These are phyloP conservation scores for Sebastes oblongus DNA, from an alignment of 2,797 vertebrate genomes.

Conservation along the genomic window DNA sequence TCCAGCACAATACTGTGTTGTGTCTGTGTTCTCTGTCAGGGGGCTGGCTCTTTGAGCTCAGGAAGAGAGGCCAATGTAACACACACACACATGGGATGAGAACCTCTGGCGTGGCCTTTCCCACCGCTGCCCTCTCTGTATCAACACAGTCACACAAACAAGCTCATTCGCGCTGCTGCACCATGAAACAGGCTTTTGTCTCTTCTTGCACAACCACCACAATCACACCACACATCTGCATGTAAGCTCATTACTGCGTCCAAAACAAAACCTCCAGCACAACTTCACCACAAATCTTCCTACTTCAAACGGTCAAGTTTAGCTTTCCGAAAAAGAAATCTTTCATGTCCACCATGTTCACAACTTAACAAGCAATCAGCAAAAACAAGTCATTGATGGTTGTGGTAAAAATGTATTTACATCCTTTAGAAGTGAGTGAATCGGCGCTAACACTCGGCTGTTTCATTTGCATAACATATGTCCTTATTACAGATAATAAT, in stretches of 20 bases:
- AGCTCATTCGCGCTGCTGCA: conserved; percentile 54
- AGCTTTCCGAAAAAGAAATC: not conserved
- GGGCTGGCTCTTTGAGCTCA: conserved; percentile 69
- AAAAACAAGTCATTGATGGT: not conserved
- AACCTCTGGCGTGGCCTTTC: conserved; percentile 78
- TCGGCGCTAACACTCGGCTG: not conserved
- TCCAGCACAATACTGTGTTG: conserved; percentile 67
- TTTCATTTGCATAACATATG: conserved; percentile 26
- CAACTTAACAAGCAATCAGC: not conserved
- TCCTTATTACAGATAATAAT: conserved; percentile 25
- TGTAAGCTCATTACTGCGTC: conserved; percentile 47
- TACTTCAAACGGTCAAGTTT: conserved; percentile 30
- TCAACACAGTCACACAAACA: conserved; percentile 72
- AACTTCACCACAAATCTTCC: not conserved
- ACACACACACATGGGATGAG: conserved; percentile 59
- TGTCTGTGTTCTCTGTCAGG: conserved; percentile 66
- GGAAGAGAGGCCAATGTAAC: conserved; percentile 60
- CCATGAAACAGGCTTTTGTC: conserved; percentile 71
- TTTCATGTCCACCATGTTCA: not conserved
- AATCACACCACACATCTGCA: conserved; percentile 35
- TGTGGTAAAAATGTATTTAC: conserved; percentile 31
- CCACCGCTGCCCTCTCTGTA: conserved; percentile 73
- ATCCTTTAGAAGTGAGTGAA: conserved; percentile 8
- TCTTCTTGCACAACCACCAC: conserved; percentile 33
- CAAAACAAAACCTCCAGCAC: conserved; percentile 44